Base-by-base conservation (phyloP, 2,888 invertebrate genomes). In the Boloria selene region DNA sequence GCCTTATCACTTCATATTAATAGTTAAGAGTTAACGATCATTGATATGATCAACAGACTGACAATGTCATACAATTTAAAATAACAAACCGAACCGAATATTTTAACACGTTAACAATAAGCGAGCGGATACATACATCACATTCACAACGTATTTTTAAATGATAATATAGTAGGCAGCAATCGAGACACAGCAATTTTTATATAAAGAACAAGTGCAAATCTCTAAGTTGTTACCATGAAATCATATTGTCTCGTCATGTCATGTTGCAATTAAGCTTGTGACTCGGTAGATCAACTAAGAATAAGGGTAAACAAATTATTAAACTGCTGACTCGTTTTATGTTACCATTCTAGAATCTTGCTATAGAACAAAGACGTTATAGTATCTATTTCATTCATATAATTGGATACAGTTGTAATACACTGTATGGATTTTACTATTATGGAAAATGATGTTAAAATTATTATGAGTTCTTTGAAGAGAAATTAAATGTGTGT, bases 201-300 rank as follows among this genome's bases (percentile, higher is more conserved):
- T 44, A 45, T 56, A n/a, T 22, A 45, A 22, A 22, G 10, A 10
- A 44, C 44, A 4, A 56, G 56, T 56, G 14, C 17, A 55, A 18
- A 42, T 44, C 14, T 55, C 45, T 22, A 22, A 45, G 22, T 45
- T 45, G n/a, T 13, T 56, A 56, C 45, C 18, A 44, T 22, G 55
- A 22, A 44, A 45, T 56, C 55, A 56, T 45, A 22, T 14, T 45
- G 44, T 56, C 44, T 22, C 18, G n/a, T 44, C 44, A 31, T 31
- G 56, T 56, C 18, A 56, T 22, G 44, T 45, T 44, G 18, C 56
- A 45, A 45, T 22, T 45, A 56, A 44, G 18, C n/a, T 44, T 3
- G 26, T 7, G 6, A 44, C n/a, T 22, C 4, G 14, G n/a, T 2
- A 42, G 18, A 42, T 42, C 17, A 42, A 1, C 38, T 50, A 4